Percentiles rank a stretch among this genome's conserved stretches.
These are phyloP conservation scores for Phalacrocorax carbo DNA, from an alignment of 2,113 vertebrate genomes.

Conservation along the genomic window DNA sequence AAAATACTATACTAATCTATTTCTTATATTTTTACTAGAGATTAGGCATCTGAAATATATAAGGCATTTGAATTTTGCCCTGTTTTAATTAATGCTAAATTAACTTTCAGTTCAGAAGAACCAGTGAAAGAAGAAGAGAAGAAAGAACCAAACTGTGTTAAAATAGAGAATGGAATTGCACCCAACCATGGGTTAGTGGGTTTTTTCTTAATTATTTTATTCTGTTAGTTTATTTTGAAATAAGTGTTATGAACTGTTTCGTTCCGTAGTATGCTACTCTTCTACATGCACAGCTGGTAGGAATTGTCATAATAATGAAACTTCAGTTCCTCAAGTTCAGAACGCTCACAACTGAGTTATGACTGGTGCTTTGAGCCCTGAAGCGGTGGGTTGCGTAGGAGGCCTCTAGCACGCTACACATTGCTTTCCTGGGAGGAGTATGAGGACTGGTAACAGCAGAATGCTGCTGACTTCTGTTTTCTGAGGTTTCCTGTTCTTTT, in stretches of 20 bases:
- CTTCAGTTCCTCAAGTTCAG: background rate
- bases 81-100: background rate
- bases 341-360: background rate
- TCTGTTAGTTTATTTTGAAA: background rate
- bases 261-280: background rate
- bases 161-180: conserved; percentile 86
- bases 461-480: background rate
- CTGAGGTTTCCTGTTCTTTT: background rate
- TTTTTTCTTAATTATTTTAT: background rate
- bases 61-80: background rate
- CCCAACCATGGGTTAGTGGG: conserved; percentile 86
- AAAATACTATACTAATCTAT: background rate
- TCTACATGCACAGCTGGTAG: background rate
- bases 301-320: background rate
- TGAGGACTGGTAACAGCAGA: background rate
- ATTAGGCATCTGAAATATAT: background rate
- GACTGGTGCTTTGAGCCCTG: background rate
- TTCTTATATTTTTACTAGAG: background rate
- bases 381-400: background rate
- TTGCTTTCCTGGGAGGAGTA: background rate
- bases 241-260: background rate
- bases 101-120: conserved; percentile 64
- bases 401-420: background rate
- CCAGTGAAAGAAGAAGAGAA: conserved; percentile 75
- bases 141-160: conserved; percentile 73